These are phyloP conservation scores for Coccyzus lansbergi DNA, from an alignment of 2,797 vertebrate species.

Conservation along the genomic window DNA sequence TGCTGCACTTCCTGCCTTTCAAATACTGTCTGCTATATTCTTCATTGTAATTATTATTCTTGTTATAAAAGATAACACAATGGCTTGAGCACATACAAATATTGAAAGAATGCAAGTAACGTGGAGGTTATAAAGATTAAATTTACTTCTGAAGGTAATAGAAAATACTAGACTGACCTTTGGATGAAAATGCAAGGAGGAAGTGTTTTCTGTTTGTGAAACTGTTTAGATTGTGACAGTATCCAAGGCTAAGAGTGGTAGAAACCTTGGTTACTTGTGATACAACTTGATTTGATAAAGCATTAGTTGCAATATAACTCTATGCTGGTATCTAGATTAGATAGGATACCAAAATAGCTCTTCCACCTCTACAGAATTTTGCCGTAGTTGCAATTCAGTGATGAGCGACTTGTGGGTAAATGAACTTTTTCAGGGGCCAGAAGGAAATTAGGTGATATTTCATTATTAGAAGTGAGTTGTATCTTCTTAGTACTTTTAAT, in stretches of 20 bases:
- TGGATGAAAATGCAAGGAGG: neutral
- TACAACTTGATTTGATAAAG: neutral
- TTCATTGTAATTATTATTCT: neutral
- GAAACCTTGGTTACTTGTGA: neutral
- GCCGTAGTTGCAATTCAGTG: neutral
- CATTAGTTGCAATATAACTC: neutral
- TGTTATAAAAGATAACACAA: neutral
- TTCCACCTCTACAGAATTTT: neutral
- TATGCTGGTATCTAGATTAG: neutral
- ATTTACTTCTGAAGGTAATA: neutral
- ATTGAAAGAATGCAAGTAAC: neutral
- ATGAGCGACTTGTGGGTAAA: neutral
- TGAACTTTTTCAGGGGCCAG: neutral
- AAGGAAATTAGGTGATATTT: neutral
- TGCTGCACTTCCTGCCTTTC: neutral
- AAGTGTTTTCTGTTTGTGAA: neutral
- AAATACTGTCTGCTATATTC: neutral
- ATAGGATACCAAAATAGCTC: neutral
- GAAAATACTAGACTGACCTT: neutral
- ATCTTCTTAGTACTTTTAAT: neutral
- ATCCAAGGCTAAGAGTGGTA: neutral
- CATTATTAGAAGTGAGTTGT: neutral
- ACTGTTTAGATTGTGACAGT: neutral
- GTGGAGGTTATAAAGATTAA: neutral
- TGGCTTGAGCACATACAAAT: neutral